phyloP scores from a whole-genome alignment of 2,888 invertebrate genomes.

The Hydriomena furcata region DNA sequence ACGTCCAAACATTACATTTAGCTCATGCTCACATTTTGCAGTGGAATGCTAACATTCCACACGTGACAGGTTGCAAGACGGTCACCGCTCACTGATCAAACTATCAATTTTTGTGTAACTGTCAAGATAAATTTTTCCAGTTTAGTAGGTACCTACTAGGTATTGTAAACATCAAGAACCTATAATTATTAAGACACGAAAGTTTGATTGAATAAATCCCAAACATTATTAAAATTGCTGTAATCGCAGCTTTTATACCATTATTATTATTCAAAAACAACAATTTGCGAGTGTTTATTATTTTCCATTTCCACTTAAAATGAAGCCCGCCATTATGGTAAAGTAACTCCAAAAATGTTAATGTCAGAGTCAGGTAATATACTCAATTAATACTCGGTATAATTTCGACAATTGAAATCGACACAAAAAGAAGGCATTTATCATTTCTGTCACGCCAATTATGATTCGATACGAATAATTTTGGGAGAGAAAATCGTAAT shows the following conservation, averaged over 20 bases:
- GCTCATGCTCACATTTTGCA: too few species aligned
- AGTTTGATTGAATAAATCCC: conserved; percentile 5
- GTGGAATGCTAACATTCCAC: too few species aligned
- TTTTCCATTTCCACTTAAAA: conserved; percentile 19
- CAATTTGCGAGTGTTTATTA: conserved; percentile 20
- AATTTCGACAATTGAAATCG: conserved; percentile 35
- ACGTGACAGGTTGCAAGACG: too few species aligned
- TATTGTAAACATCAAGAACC: conserved; percentile 1
- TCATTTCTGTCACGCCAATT: conserved; percentile 48
- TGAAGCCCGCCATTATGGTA: conserved; percentile 6
- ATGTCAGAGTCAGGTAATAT: conserved; percentile 9
- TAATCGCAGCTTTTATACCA: conserved; percentile 17
- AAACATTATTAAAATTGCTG: conserved; percentile 11
- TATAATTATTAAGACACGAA: background rate
- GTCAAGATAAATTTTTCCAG: too few species aligned
- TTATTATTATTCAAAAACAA: conserved; percentile 21
- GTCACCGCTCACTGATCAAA: too few species aligned
- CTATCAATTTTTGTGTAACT: too few species aligned
- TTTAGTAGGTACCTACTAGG: too few species aligned
- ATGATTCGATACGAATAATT: conserved; percentile 41
- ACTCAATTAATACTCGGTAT: conserved; percentile 14
- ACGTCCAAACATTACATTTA: too few species aligned
- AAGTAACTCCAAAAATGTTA: conserved; percentile 8
- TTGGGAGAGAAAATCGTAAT: conserved; percentile 28
- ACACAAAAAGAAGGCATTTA: conserved; percentile 34